These are phyloP conservation scores for Ophthalmolycus amberensis DNA, from an alignment of 2,113 vertebrate species.

Conservation along the genomic window DNA sequence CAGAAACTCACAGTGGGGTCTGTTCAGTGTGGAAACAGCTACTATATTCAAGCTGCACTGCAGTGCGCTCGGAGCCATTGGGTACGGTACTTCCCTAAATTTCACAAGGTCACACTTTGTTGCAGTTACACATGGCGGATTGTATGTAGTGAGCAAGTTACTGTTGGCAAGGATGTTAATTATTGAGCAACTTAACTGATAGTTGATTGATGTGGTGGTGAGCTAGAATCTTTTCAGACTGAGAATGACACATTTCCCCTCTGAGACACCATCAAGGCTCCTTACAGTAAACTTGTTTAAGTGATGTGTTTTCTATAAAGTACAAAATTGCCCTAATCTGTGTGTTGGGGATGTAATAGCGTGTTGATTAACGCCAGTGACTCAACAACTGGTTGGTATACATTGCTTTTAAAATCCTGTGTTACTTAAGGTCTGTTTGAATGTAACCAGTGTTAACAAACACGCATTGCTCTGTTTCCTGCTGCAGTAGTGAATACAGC, in stretches of 20 bases:
- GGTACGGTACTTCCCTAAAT: background rate
- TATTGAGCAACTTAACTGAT: constrained; percentile 18
- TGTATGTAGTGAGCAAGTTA: background rate
- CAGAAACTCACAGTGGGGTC: background rate
- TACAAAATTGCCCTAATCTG: background rate
- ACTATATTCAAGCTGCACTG: background rate
- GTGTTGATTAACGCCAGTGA: constrained; percentile 26
- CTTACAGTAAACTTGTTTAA: constrained; percentile 1
- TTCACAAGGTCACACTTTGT: constrained; percentile 21
- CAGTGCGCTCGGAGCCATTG: background rate
- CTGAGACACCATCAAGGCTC: background rate
- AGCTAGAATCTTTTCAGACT: background rate
- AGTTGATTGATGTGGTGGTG: background rate
- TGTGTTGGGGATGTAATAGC: background rate
- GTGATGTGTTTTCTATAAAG: background rate
- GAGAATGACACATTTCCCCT: background rate
- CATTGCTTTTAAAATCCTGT: background rate
- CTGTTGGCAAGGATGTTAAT: constrained; percentile 19
- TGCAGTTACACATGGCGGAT: background rate
- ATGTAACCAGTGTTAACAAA: background rate
- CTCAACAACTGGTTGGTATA: background rate
- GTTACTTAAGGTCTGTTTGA: background rate
- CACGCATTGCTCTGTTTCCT: background rate
- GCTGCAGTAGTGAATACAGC: background rate
- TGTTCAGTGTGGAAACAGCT: background rate